These are phyloP conservation scores for Parthenolecanium corni DNA, from an alignment of 2,888 invertebrate species.

Conservation along the genomic window DNA sequence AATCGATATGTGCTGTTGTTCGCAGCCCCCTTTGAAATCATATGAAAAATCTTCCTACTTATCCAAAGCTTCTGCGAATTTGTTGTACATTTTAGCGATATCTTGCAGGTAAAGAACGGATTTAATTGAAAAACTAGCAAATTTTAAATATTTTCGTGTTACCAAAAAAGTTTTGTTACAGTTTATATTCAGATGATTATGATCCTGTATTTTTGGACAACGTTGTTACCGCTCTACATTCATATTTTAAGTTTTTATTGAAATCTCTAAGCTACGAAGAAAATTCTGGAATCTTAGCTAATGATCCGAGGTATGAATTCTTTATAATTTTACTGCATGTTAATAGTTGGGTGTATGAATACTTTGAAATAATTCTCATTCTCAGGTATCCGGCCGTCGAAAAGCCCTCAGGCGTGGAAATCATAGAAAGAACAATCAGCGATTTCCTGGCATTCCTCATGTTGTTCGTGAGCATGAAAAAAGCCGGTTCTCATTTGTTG, in stretches of 20 bases:
- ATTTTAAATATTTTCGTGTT: background rate
- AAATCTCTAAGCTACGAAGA: slow-evolving; percentile 7
- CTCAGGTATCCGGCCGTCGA: slow-evolving; percentile 12
- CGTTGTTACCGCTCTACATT: slow-evolving; percentile 11
- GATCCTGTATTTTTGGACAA: slow-evolving; percentile 11
- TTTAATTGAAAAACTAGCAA: background rate
- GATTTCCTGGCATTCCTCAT: slow-evolving; percentile 25
- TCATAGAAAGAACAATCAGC: slow-evolving; percentile 20
- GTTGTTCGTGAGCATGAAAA: slow-evolving; percentile 21
- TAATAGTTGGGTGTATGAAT: too few relatives aligned
- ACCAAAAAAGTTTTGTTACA: background rate
- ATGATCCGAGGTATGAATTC: slow-evolving; percentile 1
- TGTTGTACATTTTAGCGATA: slow-evolving; percentile 11
- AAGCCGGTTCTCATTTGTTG: slow-evolving; percentile 11
- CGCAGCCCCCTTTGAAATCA: background rate
- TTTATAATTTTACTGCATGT: too few relatives aligned
- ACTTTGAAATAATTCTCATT: background rate
- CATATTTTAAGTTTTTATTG: slow-evolving; percentile 13
- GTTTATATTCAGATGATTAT: slow-evolving; percentile 6
- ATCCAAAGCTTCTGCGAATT: slow-evolving; percentile 16
- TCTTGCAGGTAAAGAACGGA: slow-evolving; percentile 10
- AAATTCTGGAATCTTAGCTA: background rate
- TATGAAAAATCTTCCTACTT: slow-evolving; percentile 10
- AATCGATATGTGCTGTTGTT: slow-evolving; percentile 12
- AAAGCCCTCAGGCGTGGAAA: background rate